Evolutionary conservation across 2,113 vertebrate species (phyloP).

Genomic region (Indri indri): DNA sequence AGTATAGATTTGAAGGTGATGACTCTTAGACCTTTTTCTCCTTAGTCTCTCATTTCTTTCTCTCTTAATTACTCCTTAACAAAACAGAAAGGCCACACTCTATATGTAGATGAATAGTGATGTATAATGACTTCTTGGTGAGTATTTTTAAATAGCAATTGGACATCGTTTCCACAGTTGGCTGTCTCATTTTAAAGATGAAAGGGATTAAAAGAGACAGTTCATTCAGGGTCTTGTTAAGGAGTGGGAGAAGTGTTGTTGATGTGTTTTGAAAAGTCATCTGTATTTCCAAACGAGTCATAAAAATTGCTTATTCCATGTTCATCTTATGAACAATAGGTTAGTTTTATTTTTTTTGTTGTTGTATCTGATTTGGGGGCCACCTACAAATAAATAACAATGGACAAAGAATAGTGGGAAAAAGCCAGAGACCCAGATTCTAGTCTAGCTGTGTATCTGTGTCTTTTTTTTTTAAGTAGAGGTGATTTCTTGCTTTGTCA

Average conservation of each 20-base stretch:
- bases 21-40: not conserved
- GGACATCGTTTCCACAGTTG: not conserved
- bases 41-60: not conserved
- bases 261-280: slow-evolving; percentile 16
- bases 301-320: not conserved
- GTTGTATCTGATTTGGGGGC: not conserved
- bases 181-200: slow-evolving; percentile 41
- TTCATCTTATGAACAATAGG: slow-evolving; percentile 29
- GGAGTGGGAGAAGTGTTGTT: not conserved
- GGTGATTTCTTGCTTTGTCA: too few species aligned
- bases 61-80: not conserved
- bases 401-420: not conserved
- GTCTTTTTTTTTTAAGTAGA: not conserved
- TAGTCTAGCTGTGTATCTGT: not conserved
- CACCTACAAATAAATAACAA: slow-evolving; percentile 45
- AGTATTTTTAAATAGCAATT: not conserved
- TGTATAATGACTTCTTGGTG: not conserved
- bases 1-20: not conserved
- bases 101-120: slow-evolving; percentile 2
- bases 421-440: not conserved
- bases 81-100: slow-evolving; percentile 33
- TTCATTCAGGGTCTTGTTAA: not conserved
- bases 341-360: slow-evolving; percentile 19
- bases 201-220: not conserved
- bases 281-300: slow-evolving; percentile 9